Base-by-base conservation (phyloP, 2,888 invertebrate genomes). In the Lycaena phlaeas region DNA sequence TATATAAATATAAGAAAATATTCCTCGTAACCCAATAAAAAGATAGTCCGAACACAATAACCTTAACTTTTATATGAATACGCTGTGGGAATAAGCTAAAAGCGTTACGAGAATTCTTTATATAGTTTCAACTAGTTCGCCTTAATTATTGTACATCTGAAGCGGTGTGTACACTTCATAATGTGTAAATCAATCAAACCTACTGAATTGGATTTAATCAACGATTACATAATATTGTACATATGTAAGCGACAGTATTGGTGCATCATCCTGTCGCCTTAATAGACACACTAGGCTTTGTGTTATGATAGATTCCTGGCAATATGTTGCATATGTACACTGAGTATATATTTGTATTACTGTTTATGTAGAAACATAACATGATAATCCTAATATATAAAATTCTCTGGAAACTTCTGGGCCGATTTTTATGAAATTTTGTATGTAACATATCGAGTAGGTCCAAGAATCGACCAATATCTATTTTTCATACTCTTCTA, bases 131-230 rank as follows among this genome's bases (percentile, higher is more conserved):
- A 22, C 9, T 34, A 34, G 12, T 12, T 7, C 34, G 11, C 10
- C 18, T 22, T 34, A 34, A 34, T 18, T 22, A 34, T 12, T n/a
- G 10, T 11, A 31, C 31, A 34, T 18, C 12, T 18, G 18, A 12
- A 17, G 17, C 34, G 22, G 18, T 34, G 34, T 34, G 34, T 34
- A 22, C 34, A 34, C 34, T 34, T 34, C 34, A 34, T 34, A 34
- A 34, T 12, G 22, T 34, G 30, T 39, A 39, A 39, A 39, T 39
- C 39, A 39, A 39, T 39, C 30, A 30, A 39, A 39, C 31, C 39
- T 14, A 39, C 30, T 25, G 26, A 30, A 39, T 31, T 31, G 39
- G 39, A 39, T 39, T 39, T 39, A 30, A 39, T 39, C 39, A 30
- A 39, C 14, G 29, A 39, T 30, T 30, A 39, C 30, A 30, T 39